These are phyloP conservation scores for Iguana delicatissima DNA, from an alignment of 2,797 vertebrate genomes.

Conservation along the genomic window DNA sequence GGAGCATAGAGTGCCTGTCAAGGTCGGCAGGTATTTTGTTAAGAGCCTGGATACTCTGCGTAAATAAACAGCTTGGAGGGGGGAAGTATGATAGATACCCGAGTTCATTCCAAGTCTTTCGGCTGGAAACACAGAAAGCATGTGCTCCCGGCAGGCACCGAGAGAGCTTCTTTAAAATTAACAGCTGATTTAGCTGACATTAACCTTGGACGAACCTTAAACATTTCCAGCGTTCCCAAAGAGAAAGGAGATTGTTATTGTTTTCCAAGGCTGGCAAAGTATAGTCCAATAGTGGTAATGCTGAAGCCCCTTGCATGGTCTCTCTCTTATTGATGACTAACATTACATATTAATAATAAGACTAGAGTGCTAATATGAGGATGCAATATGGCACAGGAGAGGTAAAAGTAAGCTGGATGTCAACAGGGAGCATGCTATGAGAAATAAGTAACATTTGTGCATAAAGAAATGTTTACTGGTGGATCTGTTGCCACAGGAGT, in stretches of 20 bases:
- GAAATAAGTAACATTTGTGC: constrained; percentile 32
- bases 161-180: constrained; percentile 70
- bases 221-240: constrained; percentile 67
- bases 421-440: constrained; percentile 15
- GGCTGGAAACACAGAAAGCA: neutral
- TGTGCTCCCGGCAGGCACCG: constrained; percentile 50
- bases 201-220: constrained; percentile 71
- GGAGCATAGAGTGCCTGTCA: constrained; percentile 53
- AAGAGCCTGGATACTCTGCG: constrained; percentile 17
- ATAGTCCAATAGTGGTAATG: constrained; percentile 74
- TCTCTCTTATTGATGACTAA: constrained; percentile 73
- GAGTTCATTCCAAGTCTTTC: constrained; percentile 50
- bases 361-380: constrained; percentile 59
- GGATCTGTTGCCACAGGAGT: too few relatives aligned
- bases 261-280: constrained; percentile 72
- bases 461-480: neutral
- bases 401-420: constrained; percentile 44
- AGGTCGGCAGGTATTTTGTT: constrained; percentile 64
- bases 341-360: constrained; percentile 72
- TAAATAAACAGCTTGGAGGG: neutral
- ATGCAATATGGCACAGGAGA: constrained; percentile 51
- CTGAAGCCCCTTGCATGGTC: constrained; percentile 47
- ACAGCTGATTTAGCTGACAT: constrained; percentile 67
- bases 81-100: neutral
- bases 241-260: constrained; percentile 65